Conservation (phyloP, 2,888 invertebrate species). For the Protophormia terraenovae region DNA sequence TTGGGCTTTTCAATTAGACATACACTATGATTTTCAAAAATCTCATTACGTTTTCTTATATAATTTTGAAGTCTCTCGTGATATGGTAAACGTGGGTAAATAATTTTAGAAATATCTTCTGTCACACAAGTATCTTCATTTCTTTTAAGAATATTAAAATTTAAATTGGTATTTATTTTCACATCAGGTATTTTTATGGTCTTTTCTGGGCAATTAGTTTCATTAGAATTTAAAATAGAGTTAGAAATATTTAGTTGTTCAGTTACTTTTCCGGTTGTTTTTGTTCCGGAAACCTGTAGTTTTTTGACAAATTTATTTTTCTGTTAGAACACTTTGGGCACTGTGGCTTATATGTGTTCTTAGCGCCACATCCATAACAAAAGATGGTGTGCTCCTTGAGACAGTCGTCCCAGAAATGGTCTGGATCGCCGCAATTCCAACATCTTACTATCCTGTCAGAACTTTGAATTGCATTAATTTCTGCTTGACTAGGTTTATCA, state of each 20-base stretch:
- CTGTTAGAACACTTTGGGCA: neutral
- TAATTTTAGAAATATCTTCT: neutral
- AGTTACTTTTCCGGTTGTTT: too few species aligned
- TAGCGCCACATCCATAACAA: slow-evolving; percentile 53
- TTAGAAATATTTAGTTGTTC: too few species aligned
- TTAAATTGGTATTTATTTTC: neutral
- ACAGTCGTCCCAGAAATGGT: slow-evolving; percentile 22
- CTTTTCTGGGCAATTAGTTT: too few species aligned
- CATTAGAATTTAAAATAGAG: too few species aligned
- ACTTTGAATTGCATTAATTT: neutral
- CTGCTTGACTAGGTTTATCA: neutral
- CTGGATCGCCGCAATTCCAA: slow-evolving; percentile 46
- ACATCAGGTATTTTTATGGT: too few species aligned
- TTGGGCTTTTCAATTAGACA: fast-evolving
- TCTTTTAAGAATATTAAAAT: neutral
- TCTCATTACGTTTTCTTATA: neutral
- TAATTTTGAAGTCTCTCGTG: slow-evolving; percentile 19
- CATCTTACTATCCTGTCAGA: neutral
- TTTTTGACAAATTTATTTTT: neutral
- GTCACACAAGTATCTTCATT: neutral
- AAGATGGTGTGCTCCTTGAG: slow-evolving; percentile 1
- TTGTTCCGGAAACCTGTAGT: too few species aligned
- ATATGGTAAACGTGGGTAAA: slow-evolving; percentile 9
- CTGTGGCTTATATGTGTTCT: too few species aligned
- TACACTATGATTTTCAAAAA: neutral